Evolutionary conservation across 92 coral and sea anemone genomes (phyloP).

Genomic region (Porites cylindrica): DNA sequence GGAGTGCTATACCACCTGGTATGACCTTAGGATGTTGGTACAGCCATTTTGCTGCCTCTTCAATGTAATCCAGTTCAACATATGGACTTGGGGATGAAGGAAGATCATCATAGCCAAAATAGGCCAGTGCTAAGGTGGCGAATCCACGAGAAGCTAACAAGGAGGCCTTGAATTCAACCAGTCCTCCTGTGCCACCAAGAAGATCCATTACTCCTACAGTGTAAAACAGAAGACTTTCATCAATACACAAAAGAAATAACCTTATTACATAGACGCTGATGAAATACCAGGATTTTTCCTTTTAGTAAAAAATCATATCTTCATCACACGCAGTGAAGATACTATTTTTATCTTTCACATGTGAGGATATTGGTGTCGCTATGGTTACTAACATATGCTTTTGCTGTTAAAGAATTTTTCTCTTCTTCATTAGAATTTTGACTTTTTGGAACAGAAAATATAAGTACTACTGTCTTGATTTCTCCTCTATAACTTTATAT

Average conservation of each 20-base stretch:
- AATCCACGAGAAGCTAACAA: slow-evolving; percentile 80
- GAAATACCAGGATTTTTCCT: no score
- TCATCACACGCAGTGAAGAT: no score
- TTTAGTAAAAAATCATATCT: no score
- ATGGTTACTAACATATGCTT: no score
- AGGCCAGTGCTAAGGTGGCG: slow-evolving; percentile 77
- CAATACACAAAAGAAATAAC: background rate
- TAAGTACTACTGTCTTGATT: no score
- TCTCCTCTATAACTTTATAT: no score
- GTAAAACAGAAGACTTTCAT: background rate
- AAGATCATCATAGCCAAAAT: slow-evolving; percentile 62
- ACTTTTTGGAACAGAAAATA: no score
- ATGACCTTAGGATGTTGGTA: slow-evolving; percentile 59
- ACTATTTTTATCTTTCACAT: no score
- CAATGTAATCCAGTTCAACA: slow-evolving; percentile 70
- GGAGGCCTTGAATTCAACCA: slow-evolving; percentile 66
- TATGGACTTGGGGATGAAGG: slow-evolving; percentile 41
- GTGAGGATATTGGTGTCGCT: no score
- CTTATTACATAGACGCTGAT: no score
- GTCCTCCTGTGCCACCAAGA: slow-evolving; percentile 59
- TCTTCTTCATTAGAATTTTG: no score
- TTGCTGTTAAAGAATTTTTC: no score
- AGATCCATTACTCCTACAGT: slow-evolving; percentile 45
- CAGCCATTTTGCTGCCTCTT: slow-evolving; percentile 81
- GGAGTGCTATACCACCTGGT: slow-evolving; percentile 59